Evolutionary conservation across 2,888 invertebrate species (phyloP).

Genomic region (Eudiplozoon nipponicum): DNA sequence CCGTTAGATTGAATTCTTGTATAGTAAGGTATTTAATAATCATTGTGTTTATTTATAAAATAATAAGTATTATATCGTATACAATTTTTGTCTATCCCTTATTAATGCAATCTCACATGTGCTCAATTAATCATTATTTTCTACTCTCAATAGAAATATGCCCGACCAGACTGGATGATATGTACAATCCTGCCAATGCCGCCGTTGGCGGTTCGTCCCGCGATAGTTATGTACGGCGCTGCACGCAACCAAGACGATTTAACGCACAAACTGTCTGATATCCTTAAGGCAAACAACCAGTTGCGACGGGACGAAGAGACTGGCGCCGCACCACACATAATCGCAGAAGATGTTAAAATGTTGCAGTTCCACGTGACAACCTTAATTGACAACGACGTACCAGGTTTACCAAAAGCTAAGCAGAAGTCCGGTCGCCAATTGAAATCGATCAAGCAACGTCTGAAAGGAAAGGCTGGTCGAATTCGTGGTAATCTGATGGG

Average conservation of each 20-base stretch:
- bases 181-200: conserved; percentile 82
- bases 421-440: conserved; percentile 93
- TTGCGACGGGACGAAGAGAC: conserved; percentile 65
- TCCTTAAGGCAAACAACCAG: conserved; percentile 87
- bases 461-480: conserved; percentile 86
- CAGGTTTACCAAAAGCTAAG: conserved; percentile 71
- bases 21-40: too few species aligned
- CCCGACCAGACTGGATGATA: conserved; percentile 98
- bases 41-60: too few species aligned
- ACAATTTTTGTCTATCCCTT: too few species aligned
- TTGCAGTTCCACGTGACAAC: conserved; percentile 93
- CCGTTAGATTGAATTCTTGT: too few species aligned
- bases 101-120: too few species aligned
- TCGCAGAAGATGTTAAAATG: conserved; percentile 79
- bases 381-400: conserved; percentile 87
- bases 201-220: conserved; percentile 69
- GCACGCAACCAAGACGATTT: conserved; percentile 87
- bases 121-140: too few species aligned
- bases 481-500: conserved; percentile 98
- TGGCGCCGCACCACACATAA: conserved; percentile 82
- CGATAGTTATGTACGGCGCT: conserved; percentile 94
- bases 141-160: too few species aligned
- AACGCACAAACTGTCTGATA: conserved; percentile 86
- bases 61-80: too few species aligned
- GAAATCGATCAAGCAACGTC: conserved; percentile 71